Evolutionary conservation across 1,140 invertebrate species (phyloP).

Genomic region (Eupeodes corollae): DNA sequence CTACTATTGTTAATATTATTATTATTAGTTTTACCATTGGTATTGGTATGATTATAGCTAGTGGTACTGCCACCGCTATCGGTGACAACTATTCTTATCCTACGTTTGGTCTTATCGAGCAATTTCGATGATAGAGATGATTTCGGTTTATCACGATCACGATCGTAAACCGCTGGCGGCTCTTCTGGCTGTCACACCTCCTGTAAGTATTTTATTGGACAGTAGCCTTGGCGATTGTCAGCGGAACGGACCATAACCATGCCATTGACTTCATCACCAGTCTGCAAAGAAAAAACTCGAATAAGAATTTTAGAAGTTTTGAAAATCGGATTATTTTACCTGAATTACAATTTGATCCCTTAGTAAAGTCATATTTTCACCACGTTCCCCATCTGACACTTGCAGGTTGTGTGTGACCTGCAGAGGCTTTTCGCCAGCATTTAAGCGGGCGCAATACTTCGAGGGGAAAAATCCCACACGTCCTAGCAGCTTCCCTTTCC

Average conservation of each 20-base stretch:
- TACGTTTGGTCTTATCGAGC: slow-evolving; percentile 36
- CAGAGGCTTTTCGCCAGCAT: slow-evolving; percentile 76
- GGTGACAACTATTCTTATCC: slow-evolving; percentile 34
- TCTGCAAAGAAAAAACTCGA: slow-evolving; percentile 24
- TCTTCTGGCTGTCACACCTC: slow-evolving; percentile 63
- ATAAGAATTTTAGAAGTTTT: neutral
- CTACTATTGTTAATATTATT: slow-evolving; percentile 7
- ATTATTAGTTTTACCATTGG: slow-evolving; percentile 14
- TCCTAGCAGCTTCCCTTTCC: slow-evolving; percentile 89
- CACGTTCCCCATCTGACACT: slow-evolving; percentile 50
- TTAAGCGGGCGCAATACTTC: slow-evolving; percentile 82
- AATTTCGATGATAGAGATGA: slow-evolving; percentile 25
- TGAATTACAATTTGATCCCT: slow-evolving; percentile 67
- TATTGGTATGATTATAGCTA: slow-evolving; percentile 4
- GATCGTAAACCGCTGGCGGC: slow-evolving; percentile 26
- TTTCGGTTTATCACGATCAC: slow-evolving; percentile 21
- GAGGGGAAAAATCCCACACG: slow-evolving; percentile 88
- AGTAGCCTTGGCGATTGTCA: slow-evolving; percentile 71
- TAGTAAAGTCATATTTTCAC: slow-evolving; percentile 47
- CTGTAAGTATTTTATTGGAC: slow-evolving; percentile 71
- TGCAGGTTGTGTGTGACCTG: slow-evolving; percentile 66
- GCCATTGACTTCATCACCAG: slow-evolving; percentile 82
- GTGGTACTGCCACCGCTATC: slow-evolving; percentile 14
- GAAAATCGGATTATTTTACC: slow-evolving; percentile 13
- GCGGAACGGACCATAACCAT: slow-evolving; percentile 87